These are phyloP conservation scores for Melanophora roralis DNA, from an alignment of 2,888 invertebrate genomes.

Conservation along the genomic window DNA sequence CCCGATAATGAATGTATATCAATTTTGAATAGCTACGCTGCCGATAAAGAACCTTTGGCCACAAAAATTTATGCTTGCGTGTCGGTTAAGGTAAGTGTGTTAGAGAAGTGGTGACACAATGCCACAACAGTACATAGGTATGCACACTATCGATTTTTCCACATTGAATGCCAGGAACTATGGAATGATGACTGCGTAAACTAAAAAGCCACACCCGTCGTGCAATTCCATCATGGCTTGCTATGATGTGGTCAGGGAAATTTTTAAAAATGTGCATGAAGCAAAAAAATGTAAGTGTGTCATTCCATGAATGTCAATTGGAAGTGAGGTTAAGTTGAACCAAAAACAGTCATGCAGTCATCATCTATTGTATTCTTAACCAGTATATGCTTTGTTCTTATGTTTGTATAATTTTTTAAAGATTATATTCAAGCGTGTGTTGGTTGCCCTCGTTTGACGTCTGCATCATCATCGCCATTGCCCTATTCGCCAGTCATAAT, in stretches of 20 bases:
- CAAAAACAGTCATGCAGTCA: conserved; percentile 63
- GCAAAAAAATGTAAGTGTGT: conserved; percentile 52
- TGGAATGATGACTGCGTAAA: conserved; percentile 26
- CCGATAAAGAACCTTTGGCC: conserved; percentile 77
- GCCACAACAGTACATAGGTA: background rate
- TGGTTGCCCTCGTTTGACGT: conserved; percentile 61
- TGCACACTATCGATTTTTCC: conserved; percentile 47
- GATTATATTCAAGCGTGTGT: conserved; percentile 45
- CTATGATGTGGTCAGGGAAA: conserved; percentile 43
- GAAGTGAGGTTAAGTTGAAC: conserved; percentile 64
- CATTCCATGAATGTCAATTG: conserved; percentile 57
- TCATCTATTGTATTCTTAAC: conserved; percentile 48
- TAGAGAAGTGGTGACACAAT: background rate
- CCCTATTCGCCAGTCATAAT: conserved; percentile 54
- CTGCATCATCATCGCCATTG: conserved; percentile 64
- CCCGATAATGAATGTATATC: conserved; percentile 77
- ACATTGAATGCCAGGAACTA: conserved; percentile 16
- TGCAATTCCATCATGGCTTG: conserved; percentile 43
- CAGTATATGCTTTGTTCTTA: conserved; percentile 25
- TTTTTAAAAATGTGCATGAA: conserved; percentile 38
- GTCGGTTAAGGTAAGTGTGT: conserved; percentile 77
- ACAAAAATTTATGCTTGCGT: conserved; percentile 77
- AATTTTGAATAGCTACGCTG: conserved; percentile 77
- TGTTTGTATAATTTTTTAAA: conserved; percentile 33
- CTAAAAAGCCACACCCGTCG: conserved; percentile 51